Percentiles rank a stretch among this genome's conserved stretches.
These are phyloP conservation scores for Alaudala cheleensis DNA, from an alignment of 2,113 vertebrate species.

Conservation along the genomic window DNA sequence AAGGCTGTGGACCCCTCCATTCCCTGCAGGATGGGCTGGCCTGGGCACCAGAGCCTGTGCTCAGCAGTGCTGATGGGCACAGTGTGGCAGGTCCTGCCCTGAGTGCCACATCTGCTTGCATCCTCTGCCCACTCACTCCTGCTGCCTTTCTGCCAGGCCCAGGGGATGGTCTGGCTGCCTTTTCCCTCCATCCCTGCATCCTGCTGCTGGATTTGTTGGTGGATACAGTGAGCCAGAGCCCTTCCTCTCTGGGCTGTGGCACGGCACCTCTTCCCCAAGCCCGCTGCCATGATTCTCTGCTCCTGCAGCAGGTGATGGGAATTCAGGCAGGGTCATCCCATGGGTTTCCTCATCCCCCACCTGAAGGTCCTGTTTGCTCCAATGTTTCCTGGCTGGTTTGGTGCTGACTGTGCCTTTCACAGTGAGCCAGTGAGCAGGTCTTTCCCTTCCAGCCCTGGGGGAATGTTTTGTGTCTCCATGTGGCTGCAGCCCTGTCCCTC, in stretches of 20 bases:
- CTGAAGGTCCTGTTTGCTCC: neutral
- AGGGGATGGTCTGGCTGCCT: neutral
- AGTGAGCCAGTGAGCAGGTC: fast-evolving
- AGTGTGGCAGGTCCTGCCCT: neutral
- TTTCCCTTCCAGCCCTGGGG: neutral
- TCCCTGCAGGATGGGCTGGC: fast-evolving
- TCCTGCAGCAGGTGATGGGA: neutral
- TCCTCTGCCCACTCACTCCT: neutral
- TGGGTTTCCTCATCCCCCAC: neutral
- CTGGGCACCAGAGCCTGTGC: fast-evolving
- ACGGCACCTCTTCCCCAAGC: neutral
- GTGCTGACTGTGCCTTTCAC: neutral
- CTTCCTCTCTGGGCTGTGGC: neutral
- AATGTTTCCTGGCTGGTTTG: neutral
- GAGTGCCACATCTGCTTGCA: neutral
- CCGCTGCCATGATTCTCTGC: fast-evolving
- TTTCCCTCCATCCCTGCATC: neutral
- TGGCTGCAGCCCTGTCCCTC: neutral
- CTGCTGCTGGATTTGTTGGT: neutral
- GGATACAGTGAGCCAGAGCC: neutral
- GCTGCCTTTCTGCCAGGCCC: neutral
- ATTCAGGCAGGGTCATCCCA: neutral
- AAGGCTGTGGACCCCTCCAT: neutral
- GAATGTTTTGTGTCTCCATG: neutral
- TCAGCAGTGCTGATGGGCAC: neutral